Conservation (phyloP, 2,113 vertebrate species). For the Alligator mississippiensis region DNA sequence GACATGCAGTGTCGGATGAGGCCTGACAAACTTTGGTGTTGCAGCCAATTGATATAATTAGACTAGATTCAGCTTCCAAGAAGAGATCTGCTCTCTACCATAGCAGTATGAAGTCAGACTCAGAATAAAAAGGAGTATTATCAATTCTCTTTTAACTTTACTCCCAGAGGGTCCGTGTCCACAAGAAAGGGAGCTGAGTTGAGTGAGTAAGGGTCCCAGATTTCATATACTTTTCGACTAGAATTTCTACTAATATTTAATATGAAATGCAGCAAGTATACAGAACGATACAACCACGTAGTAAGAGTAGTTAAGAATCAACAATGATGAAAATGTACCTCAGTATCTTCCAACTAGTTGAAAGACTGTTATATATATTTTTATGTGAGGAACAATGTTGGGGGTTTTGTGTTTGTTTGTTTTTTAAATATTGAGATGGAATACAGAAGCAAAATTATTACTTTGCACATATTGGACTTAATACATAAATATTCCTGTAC, state of each 20-base stretch:
- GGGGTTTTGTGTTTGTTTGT: no score
- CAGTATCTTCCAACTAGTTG: neutral
- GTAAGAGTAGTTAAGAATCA: neutral
- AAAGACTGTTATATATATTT: neutral
- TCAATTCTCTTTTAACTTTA: neutral
- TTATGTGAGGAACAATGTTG: neutral
- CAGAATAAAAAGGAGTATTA: neutral
- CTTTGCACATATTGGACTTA: neutral
- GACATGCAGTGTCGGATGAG: slow-evolving; percentile 33
- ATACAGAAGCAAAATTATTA: neutral
- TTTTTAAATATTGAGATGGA: neutral
- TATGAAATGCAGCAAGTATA: neutral
- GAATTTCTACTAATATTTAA: neutral
- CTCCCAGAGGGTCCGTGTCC: neutral
- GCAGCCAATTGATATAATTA: slow-evolving; percentile 23
- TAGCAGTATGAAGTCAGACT: neutral
- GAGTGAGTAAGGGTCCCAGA: neutral
- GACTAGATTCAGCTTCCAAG: neutral
- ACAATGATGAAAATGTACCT: neutral
- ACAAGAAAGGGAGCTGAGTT: neutral
- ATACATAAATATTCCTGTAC: neutral
- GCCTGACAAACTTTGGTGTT: neutral
- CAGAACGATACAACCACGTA: fast-evolving
- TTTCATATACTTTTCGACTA: neutral
- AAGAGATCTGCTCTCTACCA: slow-evolving; percentile 16